phyloP scores from a whole-genome alignment of 2,113 vertebrate species.

The Xenotilapia leptura region DNA sequence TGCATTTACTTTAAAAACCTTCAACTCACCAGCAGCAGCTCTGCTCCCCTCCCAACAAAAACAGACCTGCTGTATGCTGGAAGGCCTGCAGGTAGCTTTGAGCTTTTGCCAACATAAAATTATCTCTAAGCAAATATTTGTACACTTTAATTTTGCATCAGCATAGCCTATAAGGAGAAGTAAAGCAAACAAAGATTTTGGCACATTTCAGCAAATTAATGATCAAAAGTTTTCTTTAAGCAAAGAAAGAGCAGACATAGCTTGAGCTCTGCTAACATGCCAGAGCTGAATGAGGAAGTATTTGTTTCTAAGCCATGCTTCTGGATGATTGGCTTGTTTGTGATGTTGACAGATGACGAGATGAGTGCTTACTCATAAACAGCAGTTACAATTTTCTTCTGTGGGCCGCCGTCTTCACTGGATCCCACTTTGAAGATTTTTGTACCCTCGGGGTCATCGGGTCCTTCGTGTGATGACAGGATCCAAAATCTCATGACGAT shows the following conservation, averaged over 20 bases:
- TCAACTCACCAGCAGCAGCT: background rate
- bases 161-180: background rate
- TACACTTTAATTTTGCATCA: background rate
- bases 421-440: constrained; percentile 48
- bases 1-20: background rate
- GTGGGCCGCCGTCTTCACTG: background rate
- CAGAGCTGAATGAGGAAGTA: background rate
- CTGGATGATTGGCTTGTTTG: background rate
- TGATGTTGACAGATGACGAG: background rate
- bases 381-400: constrained; percentile 51
- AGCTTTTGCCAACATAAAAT: background rate
- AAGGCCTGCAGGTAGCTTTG: background rate
- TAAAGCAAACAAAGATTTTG: constrained; percentile 5
- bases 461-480: constrained; percentile 39
- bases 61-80: background rate
- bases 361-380: constrained; percentile 51
- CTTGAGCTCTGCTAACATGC: background rate
- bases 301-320: background rate
- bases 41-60: background rate
- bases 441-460: constrained; percentile 43
- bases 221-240: background rate
- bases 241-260: background rate
- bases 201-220: background rate
- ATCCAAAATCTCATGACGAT: constrained; percentile 51
- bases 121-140: constrained; percentile 30